These are phyloP conservation scores for Butorides virescens DNA, from an alignment of 2,113 vertebrate species.

Conservation along the genomic window DNA sequence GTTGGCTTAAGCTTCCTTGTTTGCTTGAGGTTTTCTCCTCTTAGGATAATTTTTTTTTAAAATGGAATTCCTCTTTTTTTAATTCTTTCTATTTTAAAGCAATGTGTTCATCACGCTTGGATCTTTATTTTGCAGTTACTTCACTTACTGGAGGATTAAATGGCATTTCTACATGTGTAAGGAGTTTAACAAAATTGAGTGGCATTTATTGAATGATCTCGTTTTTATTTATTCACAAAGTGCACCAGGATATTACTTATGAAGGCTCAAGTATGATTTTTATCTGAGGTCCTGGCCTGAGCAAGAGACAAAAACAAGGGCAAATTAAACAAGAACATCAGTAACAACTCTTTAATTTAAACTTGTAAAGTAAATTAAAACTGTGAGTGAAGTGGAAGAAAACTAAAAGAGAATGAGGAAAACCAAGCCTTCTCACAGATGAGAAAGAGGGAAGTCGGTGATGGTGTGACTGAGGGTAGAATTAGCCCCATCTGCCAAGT, in stretches of 20 bases:
- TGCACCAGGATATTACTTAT: conserved; percentile 59
- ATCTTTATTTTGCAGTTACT: conserved; percentile 56
- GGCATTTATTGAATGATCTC: conserved; percentile 72
- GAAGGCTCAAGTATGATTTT: conserved; percentile 67
- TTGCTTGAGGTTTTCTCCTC: conserved; percentile 55
- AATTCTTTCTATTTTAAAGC: conserved; percentile 37
- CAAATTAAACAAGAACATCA: not conserved
- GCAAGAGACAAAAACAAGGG: conserved; percentile 55
- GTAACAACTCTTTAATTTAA: not conserved
- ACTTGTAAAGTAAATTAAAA: not conserved
- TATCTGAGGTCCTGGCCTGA: conserved; percentile 63
- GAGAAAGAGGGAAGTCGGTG: not conserved
- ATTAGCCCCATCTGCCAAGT: not conserved
- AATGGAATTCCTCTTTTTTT: conserved; percentile 10
- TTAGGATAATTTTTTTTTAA: not conserved
- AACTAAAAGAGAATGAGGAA: not conserved
- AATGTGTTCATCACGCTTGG: conserved; percentile 59
- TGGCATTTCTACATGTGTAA: conserved; percentile 62
- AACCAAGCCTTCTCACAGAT: not conserved
- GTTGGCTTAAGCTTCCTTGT: conserved; percentile 47
- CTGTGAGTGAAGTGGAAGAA: not conserved
- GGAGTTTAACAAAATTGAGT: conserved; percentile 64
- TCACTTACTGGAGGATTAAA: conserved; percentile 62
- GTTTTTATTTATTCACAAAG: conserved; percentile 75
- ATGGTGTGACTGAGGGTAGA: not conserved